A percentile compares a stretch with the other conserved stretches of the same genome.
phyloP scores from a whole-genome alignment of 2,888 invertebrate species.

The Thymelicus sylvestris region DNA sequence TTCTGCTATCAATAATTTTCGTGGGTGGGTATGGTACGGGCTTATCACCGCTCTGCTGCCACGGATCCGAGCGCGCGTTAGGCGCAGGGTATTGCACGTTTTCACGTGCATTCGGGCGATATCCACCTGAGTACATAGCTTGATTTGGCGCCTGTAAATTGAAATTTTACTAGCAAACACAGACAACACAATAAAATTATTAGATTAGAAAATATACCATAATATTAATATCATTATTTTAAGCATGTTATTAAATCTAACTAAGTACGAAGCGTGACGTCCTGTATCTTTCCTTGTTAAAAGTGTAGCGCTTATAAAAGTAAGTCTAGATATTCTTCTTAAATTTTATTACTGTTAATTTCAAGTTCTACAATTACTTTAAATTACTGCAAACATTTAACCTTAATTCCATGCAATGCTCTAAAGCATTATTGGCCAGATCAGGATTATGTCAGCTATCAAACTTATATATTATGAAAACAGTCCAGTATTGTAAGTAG shows the following conservation, averaged over 20 bases:
- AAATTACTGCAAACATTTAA: conserved; percentile 22
- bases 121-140: conserved; percentile 75
- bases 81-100: conserved; percentile 54
- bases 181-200: conserved; percentile 40
- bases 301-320: conserved; percentile 18
- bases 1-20: conserved; percentile 52
- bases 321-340: conserved; percentile 5
- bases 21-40: conserved; percentile 48
- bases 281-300: conserved; percentile 21
- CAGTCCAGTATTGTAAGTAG: conserved; percentile 14
- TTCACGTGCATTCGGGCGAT: conserved; percentile 59
- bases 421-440: conserved; percentile 32
- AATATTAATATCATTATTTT: conserved; percentile 32
- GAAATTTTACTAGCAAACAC: conserved; percentile 71
- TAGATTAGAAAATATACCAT: conserved; percentile 24
- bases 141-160: conserved; percentile 77
- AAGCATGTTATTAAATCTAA: conserved; percentile 25
- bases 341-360: conserved; percentile 19
- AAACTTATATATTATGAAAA: conserved; percentile 21
- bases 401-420: conserved; percentile 34
- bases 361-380: conserved; percentile 5
- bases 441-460: conserved; percentile 32
- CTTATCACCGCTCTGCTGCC: conserved; percentile 54
- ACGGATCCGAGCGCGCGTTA: conserved; percentile 51
- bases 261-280: conserved; percentile 32